Conservation (phyloP, 2,113 vertebrate genomes). For the Sisor rabdophorus region DNA sequence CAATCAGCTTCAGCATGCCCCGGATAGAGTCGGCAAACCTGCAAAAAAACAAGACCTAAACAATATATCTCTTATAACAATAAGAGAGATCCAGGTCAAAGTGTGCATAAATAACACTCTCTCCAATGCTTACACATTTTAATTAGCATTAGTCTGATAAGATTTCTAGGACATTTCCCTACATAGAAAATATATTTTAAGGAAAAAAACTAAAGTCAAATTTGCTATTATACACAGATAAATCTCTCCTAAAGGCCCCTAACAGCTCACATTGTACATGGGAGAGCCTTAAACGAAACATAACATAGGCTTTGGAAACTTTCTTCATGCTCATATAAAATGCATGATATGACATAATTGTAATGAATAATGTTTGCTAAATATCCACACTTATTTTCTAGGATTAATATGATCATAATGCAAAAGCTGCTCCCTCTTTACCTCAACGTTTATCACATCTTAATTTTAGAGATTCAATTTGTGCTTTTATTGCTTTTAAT, state of each 20-base stretch:
- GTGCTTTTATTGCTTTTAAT: neutral
- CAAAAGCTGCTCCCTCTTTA: neutral
- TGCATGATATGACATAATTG: neutral
- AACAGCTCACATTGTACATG: neutral
- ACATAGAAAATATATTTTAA: slow-evolving; percentile 14
- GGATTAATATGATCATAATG: neutral
- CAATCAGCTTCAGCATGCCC: slow-evolving; percentile 93
- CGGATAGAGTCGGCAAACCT: slow-evolving; percentile 98
- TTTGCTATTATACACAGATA: slow-evolving; percentile 10
- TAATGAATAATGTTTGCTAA: slow-evolving; percentile 1
- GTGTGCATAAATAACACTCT: slow-evolving; percentile 2
- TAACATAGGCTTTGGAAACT: neutral
- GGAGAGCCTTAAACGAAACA: neutral
- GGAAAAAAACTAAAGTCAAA: slow-evolving; percentile 18
- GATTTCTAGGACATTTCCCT: slow-evolving; percentile 31
- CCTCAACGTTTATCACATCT: neutral
- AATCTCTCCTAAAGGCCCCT: neutral
- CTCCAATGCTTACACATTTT: slow-evolving; percentile 18
- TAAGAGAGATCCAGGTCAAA: slow-evolving; percentile 16
- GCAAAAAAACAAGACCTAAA: slow-evolving; percentile 29
- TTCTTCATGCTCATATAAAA: neutral
- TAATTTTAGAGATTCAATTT: neutral
- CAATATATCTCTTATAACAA: no score
- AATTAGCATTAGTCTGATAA: slow-evolving; percentile 23
- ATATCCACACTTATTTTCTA: neutral